phyloP scores from a whole-genome alignment of 2,113 vertebrate genomes.

The Okapia johnstoni region DNA sequence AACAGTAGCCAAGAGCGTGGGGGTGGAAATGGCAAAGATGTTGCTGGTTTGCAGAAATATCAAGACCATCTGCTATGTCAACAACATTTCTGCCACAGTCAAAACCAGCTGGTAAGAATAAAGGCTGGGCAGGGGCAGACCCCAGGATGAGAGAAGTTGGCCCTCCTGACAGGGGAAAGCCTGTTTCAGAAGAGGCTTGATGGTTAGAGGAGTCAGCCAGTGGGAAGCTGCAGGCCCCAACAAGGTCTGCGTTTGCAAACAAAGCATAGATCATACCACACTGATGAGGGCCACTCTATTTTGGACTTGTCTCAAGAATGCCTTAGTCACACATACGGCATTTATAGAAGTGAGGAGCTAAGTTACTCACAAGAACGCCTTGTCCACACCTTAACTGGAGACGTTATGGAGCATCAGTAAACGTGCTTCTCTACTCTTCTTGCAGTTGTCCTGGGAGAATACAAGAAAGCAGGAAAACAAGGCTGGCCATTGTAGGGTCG shows the following conservation, averaged over 20 bases:
- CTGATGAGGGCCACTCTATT: neutral
- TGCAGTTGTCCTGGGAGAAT: neutral
- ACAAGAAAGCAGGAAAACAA: neutral
- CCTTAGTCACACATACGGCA: neutral
- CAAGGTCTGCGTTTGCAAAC: neutral
- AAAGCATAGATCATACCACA: neutral
- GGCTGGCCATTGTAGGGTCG: neutral
- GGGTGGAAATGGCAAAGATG: conserved; percentile 41
- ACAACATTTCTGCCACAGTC: conserved; percentile 23
- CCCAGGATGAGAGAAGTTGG: neutral
- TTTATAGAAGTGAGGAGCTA: neutral
- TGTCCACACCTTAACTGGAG: neutral
- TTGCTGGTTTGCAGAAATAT: conserved; percentile 56
- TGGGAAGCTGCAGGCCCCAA: neutral
- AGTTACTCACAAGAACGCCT: neutral
- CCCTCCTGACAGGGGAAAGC: neutral
- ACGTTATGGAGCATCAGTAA: neutral
- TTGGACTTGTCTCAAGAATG: neutral
- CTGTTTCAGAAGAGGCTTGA: neutral
- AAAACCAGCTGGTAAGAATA: neutral
- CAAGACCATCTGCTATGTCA: conserved; percentile 59
- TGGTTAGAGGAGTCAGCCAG: neutral
- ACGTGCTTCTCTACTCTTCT: neutral
- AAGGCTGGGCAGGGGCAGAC: neutral
- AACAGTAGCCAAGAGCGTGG: conserved; percentile 16